These are phyloP conservation scores for Pipra filicauda DNA, from an alignment of 2,113 vertebrate species.

Conservation along the genomic window DNA sequence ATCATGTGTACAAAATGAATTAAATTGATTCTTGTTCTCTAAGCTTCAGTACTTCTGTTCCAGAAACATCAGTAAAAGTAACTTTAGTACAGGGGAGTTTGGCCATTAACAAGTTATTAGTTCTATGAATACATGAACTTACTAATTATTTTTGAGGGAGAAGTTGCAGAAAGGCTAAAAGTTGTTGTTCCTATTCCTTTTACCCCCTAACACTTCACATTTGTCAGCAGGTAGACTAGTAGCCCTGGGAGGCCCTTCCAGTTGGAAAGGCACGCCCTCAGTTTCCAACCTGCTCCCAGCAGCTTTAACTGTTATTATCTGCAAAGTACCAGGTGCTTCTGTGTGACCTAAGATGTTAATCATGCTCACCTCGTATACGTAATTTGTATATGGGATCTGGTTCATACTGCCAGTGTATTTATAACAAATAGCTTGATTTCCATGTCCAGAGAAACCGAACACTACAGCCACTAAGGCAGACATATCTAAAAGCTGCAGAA, in stretches of 20 bases:
- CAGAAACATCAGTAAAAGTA: neutral
- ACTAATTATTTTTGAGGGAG: neutral
- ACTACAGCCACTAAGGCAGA: neutral
- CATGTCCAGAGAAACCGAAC: neutral
- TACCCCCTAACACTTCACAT: neutral
- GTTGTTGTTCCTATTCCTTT: neutral
- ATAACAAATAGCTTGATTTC: neutral
- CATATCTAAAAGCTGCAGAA: neutral
- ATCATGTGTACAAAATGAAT: neutral
- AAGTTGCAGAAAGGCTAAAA: neutral
- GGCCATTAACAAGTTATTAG: neutral
- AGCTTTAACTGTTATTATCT: neutral
- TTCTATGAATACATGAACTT: neutral
- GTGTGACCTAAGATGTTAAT: neutral
- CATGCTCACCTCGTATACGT: neutral
- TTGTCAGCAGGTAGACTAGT: neutral
- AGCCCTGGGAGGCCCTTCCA: neutral
- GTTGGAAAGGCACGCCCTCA: neutral
- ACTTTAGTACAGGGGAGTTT: neutral
- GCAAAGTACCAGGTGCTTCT: neutral
- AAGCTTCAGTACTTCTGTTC: neutral
- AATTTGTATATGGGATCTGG: neutral
- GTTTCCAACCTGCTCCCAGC: neutral
- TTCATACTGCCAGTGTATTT: neutral
- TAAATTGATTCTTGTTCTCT: neutral